These are phyloP conservation scores for Heterochromis multidens DNA, from an alignment of 2,113 vertebrate species.

Conservation along the genomic window DNA sequence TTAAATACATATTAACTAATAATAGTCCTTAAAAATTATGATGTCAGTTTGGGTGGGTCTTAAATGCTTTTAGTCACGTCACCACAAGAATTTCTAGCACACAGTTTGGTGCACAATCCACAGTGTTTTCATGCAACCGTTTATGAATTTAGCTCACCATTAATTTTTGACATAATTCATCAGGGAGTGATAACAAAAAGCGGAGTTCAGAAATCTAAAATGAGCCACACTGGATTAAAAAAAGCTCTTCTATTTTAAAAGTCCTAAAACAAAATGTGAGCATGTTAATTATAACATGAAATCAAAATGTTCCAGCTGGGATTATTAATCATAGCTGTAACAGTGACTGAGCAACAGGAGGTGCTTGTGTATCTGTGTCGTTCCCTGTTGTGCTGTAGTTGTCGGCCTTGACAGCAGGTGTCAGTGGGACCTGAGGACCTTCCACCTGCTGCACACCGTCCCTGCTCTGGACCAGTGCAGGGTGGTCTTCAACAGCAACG, in stretches of 20 bases:
- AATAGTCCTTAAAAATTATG: neutral
- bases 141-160: too few species aligned
- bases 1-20: neutral
- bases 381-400: neutral
- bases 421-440: constrained; percentile 96
- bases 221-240: too few species aligned
- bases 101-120: neutral
- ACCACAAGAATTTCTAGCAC: too few species aligned
- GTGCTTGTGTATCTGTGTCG: accelerated
- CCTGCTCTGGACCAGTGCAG: constrained; percentile 95
- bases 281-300: too few species aligned
- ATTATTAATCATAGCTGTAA: accelerated
- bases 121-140: too few species aligned
- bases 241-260: too few species aligned
- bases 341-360: neutral
- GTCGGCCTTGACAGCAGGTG: constrained; percentile 69
- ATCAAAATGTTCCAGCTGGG: neutral
- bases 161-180: too few species aligned
- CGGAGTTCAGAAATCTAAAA: too few species aligned
- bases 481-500: constrained; percentile 96
- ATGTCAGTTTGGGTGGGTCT: neutral
- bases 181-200: too few species aligned
- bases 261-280: too few species aligned
- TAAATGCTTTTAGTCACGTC: neutral
- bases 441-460: constrained; percentile 92